Base-by-base conservation (phyloP, 2,113 vertebrate genomes). In the Seriola quinqueradiata region DNA sequence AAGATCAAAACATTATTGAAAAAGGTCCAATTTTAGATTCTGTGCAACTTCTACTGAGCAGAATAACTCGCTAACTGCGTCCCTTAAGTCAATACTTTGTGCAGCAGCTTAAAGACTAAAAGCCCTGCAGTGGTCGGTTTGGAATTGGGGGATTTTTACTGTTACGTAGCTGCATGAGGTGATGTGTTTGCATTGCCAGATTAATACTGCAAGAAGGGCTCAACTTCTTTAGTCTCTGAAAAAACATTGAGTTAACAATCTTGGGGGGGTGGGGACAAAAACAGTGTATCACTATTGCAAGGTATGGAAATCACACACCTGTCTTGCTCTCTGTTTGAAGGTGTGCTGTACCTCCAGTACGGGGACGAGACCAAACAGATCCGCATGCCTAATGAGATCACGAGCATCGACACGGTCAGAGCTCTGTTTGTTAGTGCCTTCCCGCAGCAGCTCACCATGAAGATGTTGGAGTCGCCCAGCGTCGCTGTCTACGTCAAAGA, bases 381-480 rank as follows among this genome's bases (percentile, higher is more conserved):
- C 88, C 96, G 96, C 92, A 99, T 99, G 98, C 98, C 98, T 0
- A 99, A 99, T 60, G 97, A 99, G 95, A 96, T 99, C 92, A 99
- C 98, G 85, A 96, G 97, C 82, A 92, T 96, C 76, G 98, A 99
- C 94, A 99, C 98, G 1, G 96, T 99, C 89, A 96, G 97, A 79
- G 98, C 98, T 77, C 96, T 99, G 92, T 99, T 99, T 34, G 98
- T 99, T 94, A 96, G 97, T 96, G 97, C 98, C 96, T 99, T 99
- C 86, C 96, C 97, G 0, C 97, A 98, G 95, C 97, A 98, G 87
- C 97, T 99, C 93, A 97, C 94, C 25, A 99, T 99, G 97, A 98
- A 98, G 92, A 97, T 98, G 95, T 87, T 99, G 92, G 98, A 99
- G 87, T 99, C 98, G 0, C 98, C 97, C 69, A 97, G 96, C 67